Conservation (phyloP, 92 coral and sea anemone species). For the Palythoa heliodiscus region DNA sequence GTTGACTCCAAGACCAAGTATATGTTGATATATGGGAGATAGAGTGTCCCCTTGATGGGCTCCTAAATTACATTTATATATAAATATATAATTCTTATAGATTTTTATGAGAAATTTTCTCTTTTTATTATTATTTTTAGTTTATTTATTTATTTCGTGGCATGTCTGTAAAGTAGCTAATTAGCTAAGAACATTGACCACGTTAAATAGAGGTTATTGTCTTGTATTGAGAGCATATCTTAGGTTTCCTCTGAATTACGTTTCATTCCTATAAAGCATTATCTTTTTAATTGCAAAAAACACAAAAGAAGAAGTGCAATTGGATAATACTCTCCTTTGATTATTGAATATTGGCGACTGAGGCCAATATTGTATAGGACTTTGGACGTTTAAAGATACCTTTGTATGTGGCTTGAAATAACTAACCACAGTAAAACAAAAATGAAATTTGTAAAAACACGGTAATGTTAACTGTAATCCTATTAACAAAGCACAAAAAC, state of each 20-base stretch:
- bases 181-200: no score
- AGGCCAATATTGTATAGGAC: background rate
- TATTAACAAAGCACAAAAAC: background rate
- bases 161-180: no score
- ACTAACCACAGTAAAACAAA: background rate
- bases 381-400: background rate
- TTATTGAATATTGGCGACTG: background rate
- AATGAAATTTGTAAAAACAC: no score
- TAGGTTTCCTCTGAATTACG: background rate
- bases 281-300: background rate
- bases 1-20: no score
- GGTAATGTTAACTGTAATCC: background rate
- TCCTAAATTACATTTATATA: background rate
- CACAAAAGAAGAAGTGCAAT: background rate
- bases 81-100: no score
- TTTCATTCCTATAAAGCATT: background rate
- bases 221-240: background rate
- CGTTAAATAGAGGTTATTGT: no score
- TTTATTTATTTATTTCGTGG: no score
- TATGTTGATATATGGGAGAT: background rate
- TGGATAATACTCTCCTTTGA: background rate
- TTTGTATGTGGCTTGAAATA: background rate
- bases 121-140: no score
- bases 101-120: no score
- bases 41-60: no score